A percentile compares a stretch with the other conserved stretches of the same genome.
These are phyloP conservation scores for Hippolais icterina DNA, from an alignment of 2,113 vertebrate species.

Conservation along the genomic window DNA sequence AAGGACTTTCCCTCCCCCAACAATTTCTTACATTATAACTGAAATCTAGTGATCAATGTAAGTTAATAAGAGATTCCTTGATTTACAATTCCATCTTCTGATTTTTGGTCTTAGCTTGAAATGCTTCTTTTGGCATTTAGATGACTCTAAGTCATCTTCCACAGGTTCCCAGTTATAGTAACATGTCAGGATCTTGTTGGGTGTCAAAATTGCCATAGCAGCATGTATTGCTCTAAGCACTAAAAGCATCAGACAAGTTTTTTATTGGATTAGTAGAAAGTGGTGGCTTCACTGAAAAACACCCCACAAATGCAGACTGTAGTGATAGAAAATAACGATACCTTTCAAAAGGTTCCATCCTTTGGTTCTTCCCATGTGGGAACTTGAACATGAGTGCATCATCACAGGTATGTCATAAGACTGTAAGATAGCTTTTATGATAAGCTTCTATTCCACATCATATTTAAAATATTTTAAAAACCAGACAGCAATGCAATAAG, in stretches of 20 bases:
- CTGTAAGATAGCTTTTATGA: neutral
- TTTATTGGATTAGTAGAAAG: neutral
- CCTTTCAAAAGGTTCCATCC: neutral
- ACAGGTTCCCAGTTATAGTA: neutral
- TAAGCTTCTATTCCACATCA: neutral
- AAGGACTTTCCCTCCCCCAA: neutral
- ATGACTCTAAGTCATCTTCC: neutral
- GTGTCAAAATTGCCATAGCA: neutral
- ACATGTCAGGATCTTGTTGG: neutral
- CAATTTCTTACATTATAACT: neutral
- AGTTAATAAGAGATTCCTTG: neutral
- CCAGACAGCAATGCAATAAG: neutral
- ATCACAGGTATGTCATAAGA: too few species aligned
- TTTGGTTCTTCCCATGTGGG: neutral
- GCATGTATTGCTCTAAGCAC: neutral
- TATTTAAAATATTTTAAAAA: neutral
- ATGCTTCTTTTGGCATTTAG: neutral
- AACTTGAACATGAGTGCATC: neutral
- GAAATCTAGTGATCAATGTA: neutral
- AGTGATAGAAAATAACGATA: fast-evolving
- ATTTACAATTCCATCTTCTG: neutral
- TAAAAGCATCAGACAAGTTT: neutral
- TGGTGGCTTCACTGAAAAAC: neutral
- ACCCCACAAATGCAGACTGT: neutral
- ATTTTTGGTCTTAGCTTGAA: neutral